phyloP scores from a whole-genome alignment of 2,113 vertebrate genomes.

The Dipodomys ordii region DNA sequence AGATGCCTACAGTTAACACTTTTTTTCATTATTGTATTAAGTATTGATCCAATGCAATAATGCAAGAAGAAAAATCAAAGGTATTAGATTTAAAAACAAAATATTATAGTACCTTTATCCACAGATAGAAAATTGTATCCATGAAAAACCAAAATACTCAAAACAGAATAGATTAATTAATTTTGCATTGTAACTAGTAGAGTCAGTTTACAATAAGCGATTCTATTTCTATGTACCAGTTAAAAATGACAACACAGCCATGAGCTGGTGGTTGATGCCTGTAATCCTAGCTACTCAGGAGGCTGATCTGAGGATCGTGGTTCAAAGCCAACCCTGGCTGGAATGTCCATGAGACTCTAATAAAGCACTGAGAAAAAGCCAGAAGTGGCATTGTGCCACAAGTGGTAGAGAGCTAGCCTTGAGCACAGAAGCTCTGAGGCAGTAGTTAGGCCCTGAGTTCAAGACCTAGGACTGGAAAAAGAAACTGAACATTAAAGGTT shows the following conservation, averaged over 20 bases:
- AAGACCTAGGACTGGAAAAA: not conserved
- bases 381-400: no score
- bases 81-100: not conserved
- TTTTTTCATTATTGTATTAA: not conserved
- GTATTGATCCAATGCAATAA: not conserved
- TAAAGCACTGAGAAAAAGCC: no score
- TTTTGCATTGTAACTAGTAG: not conserved
- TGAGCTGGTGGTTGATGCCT: no score
- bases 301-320: no score
- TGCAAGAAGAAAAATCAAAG: not conserved
- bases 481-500: not conserved
- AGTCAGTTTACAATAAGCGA: not conserved
- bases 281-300: no score
- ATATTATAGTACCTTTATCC: not conserved
- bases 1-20: not conserved
- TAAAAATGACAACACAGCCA: not conserved
- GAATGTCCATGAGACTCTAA: no score
- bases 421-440: no score
- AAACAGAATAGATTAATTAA: not conserved
- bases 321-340: no score
- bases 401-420: no score
- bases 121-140: not conserved
- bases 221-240: not conserved
- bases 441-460: no score
- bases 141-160: not conserved